These are phyloP conservation scores for Periophthalmus modestus DNA, from an alignment of 2,113 vertebrate genomes.

Conservation along the genomic window DNA sequence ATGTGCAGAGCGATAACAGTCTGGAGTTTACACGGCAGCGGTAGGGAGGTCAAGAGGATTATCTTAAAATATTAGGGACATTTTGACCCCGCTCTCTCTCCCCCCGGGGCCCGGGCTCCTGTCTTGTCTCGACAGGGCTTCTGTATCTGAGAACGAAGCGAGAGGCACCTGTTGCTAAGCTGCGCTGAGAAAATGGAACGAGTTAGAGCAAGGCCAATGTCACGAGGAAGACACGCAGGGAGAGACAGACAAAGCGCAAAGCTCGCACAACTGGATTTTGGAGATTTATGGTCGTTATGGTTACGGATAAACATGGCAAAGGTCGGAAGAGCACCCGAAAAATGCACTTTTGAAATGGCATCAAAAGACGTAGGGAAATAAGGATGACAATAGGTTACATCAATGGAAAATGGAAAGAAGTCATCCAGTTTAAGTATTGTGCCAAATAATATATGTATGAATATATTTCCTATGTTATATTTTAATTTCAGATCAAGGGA, in stretches of 20 bases:
- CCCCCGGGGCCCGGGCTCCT: not conserved
- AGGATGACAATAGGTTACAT: too few species aligned
- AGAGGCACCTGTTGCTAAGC: conserved; percentile 54
- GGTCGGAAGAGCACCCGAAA: not conserved
- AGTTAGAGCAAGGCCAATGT: not conserved
- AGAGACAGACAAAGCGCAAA: not conserved
- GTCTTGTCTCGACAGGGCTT: conserved; percentile 13
- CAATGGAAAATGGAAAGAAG: too few species aligned
- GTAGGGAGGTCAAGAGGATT: conserved; percentile 70
- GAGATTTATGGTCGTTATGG: not conserved
- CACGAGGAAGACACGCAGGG: not conserved
- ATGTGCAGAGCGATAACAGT: conserved; percentile 33
- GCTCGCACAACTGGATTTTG: not conserved
- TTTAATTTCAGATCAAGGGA: too few species aligned
- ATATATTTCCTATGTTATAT: too few species aligned
- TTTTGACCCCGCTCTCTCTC: conserved; percentile 41
- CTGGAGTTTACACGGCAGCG: conserved; percentile 44
- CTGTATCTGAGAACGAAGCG: conserved; percentile 12
- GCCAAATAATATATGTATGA: too few species aligned
- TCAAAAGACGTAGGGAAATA: too few species aligned
- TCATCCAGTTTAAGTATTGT: too few species aligned
- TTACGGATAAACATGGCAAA: not conserved
- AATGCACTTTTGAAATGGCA: not conserved
- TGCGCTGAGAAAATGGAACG: conserved; percentile 7
- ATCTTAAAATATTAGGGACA: conserved; percentile 68